Percentiles rank a stretch among this genome's conserved stretches.
These are phyloP conservation scores for Todiramphus chloris DNA, from an alignment of 2,113 vertebrate genomes.

Conservation along the genomic window DNA sequence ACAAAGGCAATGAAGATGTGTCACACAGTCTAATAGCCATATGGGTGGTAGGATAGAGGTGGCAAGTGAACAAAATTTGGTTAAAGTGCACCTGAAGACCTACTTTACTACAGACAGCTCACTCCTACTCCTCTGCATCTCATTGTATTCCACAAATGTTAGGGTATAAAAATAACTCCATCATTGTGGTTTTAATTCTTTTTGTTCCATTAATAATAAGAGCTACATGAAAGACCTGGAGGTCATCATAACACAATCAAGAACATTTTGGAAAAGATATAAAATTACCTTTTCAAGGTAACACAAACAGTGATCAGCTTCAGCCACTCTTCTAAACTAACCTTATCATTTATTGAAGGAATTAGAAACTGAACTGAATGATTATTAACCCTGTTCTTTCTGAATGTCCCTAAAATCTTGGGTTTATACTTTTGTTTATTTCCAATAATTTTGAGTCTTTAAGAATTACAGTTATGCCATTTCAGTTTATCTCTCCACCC, in stretches of 20 bases:
- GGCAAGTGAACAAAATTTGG: not conserved
- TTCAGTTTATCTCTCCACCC: not conserved
- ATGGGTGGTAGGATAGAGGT: not conserved
- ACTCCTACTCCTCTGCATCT: not conserved
- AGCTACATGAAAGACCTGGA: not conserved
- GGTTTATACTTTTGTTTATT: not conserved
- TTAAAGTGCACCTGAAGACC: not conserved
- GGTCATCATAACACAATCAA: not conserved
- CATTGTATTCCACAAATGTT: not conserved
- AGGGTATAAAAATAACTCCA: not conserved
- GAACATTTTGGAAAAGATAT: not conserved
- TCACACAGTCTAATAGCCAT: fast-evolving
- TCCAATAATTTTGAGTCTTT: not conserved
- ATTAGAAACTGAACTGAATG: not conserved
- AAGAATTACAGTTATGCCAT: not conserved
- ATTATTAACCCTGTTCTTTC: not conserved
- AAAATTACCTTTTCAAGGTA: not conserved
- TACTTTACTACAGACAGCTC: not conserved
- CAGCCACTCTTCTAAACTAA: not conserved
- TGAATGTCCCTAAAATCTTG: not conserved
- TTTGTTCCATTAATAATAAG: not conserved
- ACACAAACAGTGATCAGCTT: not conserved
- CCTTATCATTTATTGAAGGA: not conserved
- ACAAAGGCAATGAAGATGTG: not conserved
- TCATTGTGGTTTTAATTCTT: not conserved